Evolutionary conservation across 2,888 invertebrate species (phyloP).

Genomic region (Watsonalla cultraria): DNA sequence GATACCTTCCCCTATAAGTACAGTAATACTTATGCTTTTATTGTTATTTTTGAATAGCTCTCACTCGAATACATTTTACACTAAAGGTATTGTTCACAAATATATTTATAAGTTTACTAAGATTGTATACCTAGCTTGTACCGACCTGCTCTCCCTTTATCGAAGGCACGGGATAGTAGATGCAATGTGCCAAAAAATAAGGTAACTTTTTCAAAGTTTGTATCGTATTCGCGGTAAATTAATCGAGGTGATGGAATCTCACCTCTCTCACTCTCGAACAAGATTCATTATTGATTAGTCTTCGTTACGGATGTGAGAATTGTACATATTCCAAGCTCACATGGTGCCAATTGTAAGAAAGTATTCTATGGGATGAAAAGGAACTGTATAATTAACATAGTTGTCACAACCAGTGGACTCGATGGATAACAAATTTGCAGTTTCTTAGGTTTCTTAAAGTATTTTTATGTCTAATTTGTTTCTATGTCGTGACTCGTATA

Average conservation of each 20-base stretch:
- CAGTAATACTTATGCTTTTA: neutral
- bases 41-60: neutral
- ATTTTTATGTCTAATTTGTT: conserved; percentile 26
- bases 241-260: conserved; percentile 19
- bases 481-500: conserved; percentile 27
- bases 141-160: conserved; percentile 57
- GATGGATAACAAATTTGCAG: conserved; percentile 21
- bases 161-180: conserved; percentile 57
- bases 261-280: conserved; percentile 19
- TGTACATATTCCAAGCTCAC: conserved; percentile 50
- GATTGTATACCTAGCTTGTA: conserved; percentile 7
- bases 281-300: conserved; percentile 6
- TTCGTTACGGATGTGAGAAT: conserved; percentile 27
- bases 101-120: neutral
- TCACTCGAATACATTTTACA: neutral
- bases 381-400: conserved; percentile 10
- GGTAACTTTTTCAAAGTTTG: neutral
- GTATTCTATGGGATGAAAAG: conserved; percentile 16
- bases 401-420: conserved; percentile 41
- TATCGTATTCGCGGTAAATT: conserved; percentile 4
- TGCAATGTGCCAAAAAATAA: conserved; percentile 43
- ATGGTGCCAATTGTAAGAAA: conserved; percentile 43
- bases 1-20: conserved; percentile 9
- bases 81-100: neutral
- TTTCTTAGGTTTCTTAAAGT: conserved; percentile 30